Evolutionary conservation across 2,888 invertebrate genomes (phyloP).

Genomic region (Philereme transversata): DNA sequence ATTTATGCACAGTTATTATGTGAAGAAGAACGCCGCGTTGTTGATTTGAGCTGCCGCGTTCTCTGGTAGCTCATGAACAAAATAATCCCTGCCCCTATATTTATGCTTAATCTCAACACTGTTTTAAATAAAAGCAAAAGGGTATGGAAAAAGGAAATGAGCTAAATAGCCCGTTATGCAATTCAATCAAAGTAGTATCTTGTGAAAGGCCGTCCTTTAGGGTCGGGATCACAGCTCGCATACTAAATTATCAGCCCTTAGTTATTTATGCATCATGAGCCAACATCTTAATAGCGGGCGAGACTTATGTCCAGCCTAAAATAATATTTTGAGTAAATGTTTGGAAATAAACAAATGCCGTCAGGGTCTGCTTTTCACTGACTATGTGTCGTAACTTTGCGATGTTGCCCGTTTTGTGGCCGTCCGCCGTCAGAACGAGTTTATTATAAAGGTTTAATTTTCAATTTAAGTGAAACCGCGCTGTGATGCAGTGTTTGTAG

Average conservation of each 20-base stretch:
- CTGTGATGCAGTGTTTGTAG: constrained; percentile 51
- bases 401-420: constrained; percentile 55
- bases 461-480: constrained; percentile 60
- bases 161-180: constrained; percentile 67
- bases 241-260: constrained; percentile 80
- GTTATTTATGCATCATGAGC: constrained; percentile 81
- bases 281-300: constrained; percentile 79
- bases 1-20: no score
- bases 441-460: constrained; percentile 68
- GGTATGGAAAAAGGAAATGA: constrained; percentile 56
- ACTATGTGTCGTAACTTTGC: constrained; percentile 68
- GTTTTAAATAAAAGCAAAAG: constrained; percentile 43
- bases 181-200: constrained; percentile 74
- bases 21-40: no score
- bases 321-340: constrained; percentile 82
- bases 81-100: constrained; percentile 6
- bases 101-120: constrained; percentile 27
- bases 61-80: background rate
- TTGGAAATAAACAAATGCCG: constrained; percentile 77
- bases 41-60: background rate
- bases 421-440: constrained; percentile 65
- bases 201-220: constrained; percentile 55
- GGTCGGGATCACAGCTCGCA: constrained; percentile 71
- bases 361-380: constrained; percentile 62
- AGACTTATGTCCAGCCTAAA: constrained; percentile 81